phyloP scores from a whole-genome alignment of 2,888 invertebrate species.

The Syritta pipiens region DNA sequence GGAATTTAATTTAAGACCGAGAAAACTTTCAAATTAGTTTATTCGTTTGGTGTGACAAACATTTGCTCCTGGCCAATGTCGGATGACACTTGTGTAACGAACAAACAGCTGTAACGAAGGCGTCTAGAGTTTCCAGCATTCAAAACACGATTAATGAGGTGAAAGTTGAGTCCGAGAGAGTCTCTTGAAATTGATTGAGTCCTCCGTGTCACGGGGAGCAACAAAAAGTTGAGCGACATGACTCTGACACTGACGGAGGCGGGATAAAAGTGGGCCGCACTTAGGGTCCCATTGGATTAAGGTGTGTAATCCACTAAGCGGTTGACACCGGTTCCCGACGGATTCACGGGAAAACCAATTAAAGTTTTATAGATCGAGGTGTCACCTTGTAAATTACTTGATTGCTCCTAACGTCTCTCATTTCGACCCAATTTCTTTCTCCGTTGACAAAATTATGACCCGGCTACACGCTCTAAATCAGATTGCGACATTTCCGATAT shows the following conservation, averaged over 20 bases:
- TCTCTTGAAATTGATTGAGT: too few species aligned
- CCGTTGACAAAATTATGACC: slow-evolving; percentile 57
- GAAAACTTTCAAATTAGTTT: slow-evolving; percentile 52
- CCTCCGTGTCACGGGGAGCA: too few species aligned
- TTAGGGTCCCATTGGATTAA: too few species aligned
- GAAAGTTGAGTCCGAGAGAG: neutral
- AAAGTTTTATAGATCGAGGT: slow-evolving; percentile 1
- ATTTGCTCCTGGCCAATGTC: neutral
- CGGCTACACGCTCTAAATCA: slow-evolving; percentile 51
- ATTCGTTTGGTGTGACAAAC: slow-evolving; percentile 6
- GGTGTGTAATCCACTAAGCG: too few species aligned
- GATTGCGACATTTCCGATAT: slow-evolving; percentile 58
- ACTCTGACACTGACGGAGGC: too few species aligned
- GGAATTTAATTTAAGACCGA: neutral
- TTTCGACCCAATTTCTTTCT: slow-evolving; percentile 18
- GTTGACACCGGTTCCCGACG: too few species aligned
- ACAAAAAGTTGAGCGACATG: too few species aligned
- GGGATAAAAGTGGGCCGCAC: too few species aligned
- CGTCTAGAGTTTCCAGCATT: neutral
- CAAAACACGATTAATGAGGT: slow-evolving; percentile 1
- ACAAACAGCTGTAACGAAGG: slow-evolving; percentile 2
- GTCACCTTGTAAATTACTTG: slow-evolving; percentile 45
- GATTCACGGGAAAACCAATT: too few species aligned
- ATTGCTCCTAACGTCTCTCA: slow-evolving; percentile 8
- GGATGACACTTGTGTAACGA: slow-evolving; percentile 4